Evolutionary conservation across 2,113 vertebrate genomes (phyloP).

Genomic region (Gnathonemus longibarbis): DNA sequence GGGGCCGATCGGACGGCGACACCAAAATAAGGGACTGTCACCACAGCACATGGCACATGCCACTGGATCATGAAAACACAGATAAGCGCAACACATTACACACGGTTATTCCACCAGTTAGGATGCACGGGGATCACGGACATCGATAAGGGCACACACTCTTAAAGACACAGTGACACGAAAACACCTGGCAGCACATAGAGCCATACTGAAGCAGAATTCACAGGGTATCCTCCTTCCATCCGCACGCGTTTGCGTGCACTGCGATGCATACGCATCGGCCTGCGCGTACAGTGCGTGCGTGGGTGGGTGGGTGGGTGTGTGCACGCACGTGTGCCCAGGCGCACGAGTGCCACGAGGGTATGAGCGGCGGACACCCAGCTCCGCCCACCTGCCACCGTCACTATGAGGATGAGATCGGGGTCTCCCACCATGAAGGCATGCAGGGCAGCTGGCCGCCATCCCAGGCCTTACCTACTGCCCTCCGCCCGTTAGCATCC

Average conservation of each 20-base stretch:
- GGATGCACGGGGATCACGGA: background rate
- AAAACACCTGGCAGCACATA: background rate
- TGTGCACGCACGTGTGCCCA: too few species aligned
- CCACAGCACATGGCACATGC: conserved; percentile 10
- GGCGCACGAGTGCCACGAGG: background rate
- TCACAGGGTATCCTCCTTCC: background rate
- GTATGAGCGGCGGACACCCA: background rate
- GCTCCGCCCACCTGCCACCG: background rate
- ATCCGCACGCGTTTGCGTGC: background rate
- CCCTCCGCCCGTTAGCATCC: conserved; percentile 8
- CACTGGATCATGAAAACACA: background rate
- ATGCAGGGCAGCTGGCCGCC: background rate
- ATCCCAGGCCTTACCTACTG: conserved; percentile 4
- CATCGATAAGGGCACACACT: background rate
- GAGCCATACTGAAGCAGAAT: background rate
- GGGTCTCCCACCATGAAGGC: background rate
- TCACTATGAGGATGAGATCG: background rate
- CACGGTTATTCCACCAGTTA: background rate
- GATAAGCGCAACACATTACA: background rate
- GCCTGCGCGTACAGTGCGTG: background rate
- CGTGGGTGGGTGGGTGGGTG: background rate
- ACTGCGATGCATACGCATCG: background rate
- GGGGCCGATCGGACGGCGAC: background rate
- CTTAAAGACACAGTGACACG: background rate
- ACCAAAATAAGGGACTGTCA: background rate